Percentiles rank a stretch among this genome's conserved stretches.
phyloP scores from a whole-genome alignment of 2,797 vertebrate species.

The Neomorphus geoffroyi region DNA sequence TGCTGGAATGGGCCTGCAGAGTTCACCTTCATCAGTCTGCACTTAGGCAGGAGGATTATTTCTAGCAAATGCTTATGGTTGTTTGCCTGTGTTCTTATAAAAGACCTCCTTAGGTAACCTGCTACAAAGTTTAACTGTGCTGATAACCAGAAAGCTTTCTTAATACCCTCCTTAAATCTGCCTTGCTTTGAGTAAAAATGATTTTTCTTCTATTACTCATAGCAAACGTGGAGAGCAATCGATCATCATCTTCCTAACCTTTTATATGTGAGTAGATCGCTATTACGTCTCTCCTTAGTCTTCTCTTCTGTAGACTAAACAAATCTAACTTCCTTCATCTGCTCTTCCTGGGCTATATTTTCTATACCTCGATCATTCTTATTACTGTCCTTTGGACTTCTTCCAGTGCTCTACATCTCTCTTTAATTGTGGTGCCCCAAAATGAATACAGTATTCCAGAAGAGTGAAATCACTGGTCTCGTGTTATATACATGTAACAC shows the following conservation, averaged over 20 bases:
- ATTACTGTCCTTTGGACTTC: constrained; percentile 28
- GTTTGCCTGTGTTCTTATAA: neutral
- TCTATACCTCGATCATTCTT: neutral
- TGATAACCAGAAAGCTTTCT: neutral
- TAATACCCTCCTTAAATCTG: neutral
- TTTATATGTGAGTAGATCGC: constrained; percentile 17
- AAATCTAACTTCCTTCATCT: constrained; percentile 56
- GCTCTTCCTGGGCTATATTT: constrained; percentile 26
- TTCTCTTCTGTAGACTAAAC: constrained; percentile 64
- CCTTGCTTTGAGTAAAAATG: neutral
- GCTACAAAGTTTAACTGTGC: neutral
- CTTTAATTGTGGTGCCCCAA: neutral
- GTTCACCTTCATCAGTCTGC: neutral
- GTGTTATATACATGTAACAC: neutral
- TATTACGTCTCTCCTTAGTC: constrained; percentile 15
- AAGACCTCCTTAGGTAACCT: neutral
- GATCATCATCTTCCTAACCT: constrained; percentile 22
- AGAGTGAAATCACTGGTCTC: constrained; percentile 34
- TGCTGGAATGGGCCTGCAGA: neutral
- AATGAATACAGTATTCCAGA: constrained; percentile 36
- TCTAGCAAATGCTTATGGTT: neutral
- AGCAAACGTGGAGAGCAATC: neutral
- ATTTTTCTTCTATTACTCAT: constrained; percentile 13
- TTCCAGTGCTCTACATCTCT: constrained; percentile 23
- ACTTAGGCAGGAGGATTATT: neutral